These are phyloP conservation scores for Etheostoma nigrum DNA, from an alignment of 2,797 vertebrate genomes.

Conservation along the genomic window DNA sequence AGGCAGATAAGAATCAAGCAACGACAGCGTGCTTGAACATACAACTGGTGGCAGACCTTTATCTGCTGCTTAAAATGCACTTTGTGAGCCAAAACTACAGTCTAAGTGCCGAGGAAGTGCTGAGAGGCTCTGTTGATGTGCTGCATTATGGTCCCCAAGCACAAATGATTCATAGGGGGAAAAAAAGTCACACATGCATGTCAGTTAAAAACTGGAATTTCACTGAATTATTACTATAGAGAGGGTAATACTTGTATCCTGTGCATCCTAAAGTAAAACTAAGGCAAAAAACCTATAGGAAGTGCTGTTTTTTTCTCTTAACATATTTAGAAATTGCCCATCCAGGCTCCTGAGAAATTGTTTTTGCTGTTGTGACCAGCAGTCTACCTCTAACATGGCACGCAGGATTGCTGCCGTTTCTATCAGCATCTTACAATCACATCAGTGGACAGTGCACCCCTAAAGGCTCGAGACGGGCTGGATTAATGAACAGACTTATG, in stretches of 20 bases:
- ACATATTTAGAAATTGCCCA: constrained; percentile 36
- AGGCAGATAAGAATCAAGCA: constrained; percentile 42
- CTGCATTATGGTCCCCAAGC: constrained; percentile 74
- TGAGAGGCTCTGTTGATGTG: constrained; percentile 72
- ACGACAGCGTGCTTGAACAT: constrained; percentile 46
- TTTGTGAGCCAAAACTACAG: constrained; percentile 67
- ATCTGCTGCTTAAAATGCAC: constrained; percentile 74
- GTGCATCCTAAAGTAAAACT: constrained; percentile 40
- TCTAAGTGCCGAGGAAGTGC: constrained; percentile 69
- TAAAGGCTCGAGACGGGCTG: constrained; percentile 59
- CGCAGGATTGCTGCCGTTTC: constrained; percentile 50
- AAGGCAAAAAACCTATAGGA: constrained; percentile 14
- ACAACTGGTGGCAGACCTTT: constrained; percentile 53
- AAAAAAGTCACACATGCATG: constrained; percentile 67
- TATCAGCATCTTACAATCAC: constrained; percentile 72
- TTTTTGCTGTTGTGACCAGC: constrained; percentile 28
- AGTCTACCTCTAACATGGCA: constrained; percentile 32
- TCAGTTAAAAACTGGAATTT: constrained; percentile 76
- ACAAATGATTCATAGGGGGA: constrained; percentile 79
- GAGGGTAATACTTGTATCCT: constrained; percentile 34
- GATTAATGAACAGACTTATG: constrained; percentile 75
- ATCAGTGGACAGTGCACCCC: constrained; percentile 59
- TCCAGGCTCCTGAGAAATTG: constrained; percentile 21
- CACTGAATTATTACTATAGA: constrained; percentile 74
- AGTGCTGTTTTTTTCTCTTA: constrained; percentile 18